These are phyloP conservation scores for Dendroctonus ponderosae DNA, from an alignment of 1,140 invertebrate genomes.

Conservation along the genomic window DNA sequence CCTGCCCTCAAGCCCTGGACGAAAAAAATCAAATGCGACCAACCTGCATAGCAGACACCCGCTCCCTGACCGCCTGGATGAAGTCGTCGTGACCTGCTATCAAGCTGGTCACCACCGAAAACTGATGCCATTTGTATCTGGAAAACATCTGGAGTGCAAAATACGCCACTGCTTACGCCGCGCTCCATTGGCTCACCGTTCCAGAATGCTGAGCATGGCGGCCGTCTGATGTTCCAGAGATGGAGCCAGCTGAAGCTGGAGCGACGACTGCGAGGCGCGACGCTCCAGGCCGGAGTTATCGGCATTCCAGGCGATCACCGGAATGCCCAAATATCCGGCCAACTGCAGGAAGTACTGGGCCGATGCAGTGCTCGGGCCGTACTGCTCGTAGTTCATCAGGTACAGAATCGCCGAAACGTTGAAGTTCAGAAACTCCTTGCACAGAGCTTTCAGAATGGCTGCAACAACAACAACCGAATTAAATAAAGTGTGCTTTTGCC, in stretches of 20 bases:
- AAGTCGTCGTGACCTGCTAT: conserved; percentile 94
- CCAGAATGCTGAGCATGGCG: conserved; percentile 89
- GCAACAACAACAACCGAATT: conserved; percentile 45
- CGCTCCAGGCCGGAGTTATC: conserved; percentile 77
- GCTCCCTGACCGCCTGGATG: conserved; percentile 84
- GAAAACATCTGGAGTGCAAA: too few relatives aligned
- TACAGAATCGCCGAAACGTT: conserved; percentile 91
- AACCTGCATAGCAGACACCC: conserved; percentile 76
- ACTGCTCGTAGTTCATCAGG: conserved; percentile 88
- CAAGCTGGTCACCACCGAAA: conserved; percentile 89
- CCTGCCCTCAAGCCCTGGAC: neutral
- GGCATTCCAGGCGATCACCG: conserved; percentile 92
- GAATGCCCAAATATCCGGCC: conserved; percentile 69
- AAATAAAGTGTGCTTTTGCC: neutral
- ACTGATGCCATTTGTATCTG: conserved; percentile 92
- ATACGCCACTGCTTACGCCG: too few relatives aligned
- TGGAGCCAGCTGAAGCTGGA: conserved; percentile 88
- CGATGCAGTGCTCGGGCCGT: conserved; percentile 85
- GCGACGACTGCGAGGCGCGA: conserved; percentile 76
- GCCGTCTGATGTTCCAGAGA: conserved; percentile 91
- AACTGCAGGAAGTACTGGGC: conserved; percentile 92
- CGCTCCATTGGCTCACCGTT: conserved; percentile 53
- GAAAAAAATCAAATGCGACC: conserved; percentile 9
- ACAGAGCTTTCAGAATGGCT: conserved; percentile 83
- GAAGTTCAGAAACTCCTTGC: conserved; percentile 81